Conservation (phyloP, 2,888 invertebrate genomes). For the Lasioglossum leucozonium region DNA sequence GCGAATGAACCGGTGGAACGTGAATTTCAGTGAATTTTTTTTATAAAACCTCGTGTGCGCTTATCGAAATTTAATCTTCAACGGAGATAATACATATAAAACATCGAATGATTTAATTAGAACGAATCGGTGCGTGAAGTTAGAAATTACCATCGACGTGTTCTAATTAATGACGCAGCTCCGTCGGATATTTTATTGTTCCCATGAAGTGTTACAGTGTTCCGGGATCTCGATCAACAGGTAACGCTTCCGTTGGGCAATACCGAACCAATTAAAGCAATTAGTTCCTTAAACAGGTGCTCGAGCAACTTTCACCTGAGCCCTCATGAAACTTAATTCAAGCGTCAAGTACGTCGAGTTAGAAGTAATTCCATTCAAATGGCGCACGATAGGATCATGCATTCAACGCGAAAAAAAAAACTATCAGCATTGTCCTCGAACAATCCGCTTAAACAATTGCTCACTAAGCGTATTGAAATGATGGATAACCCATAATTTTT, state of each 20-base stretch:
- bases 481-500: not conserved
- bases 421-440: not conserved
- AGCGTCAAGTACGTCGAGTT: not conserved
- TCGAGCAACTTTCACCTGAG: conserved; percentile 30
- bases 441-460: too few species aligned
- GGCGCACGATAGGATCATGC: not conserved
- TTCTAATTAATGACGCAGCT: not conserved
- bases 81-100: not conserved
- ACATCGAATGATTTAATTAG: not conserved
- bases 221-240: conserved; percentile 40
- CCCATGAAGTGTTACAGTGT: not conserved
- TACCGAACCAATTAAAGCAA: conserved; percentile 42
- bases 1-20: not conserved
- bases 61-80: not conserved
- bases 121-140: not conserved
- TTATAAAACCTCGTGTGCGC: not conserved
- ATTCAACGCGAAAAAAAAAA: not conserved
- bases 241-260: conserved; percentile 25
- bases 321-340: conserved; percentile 34
- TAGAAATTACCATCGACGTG: not conserved
- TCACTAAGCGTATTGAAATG: not conserved
- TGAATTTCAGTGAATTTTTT: not conserved
- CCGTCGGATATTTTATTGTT: not conserved
- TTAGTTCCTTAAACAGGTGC: conserved; percentile 37
- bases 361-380: not conserved